These are phyloP conservation scores for Epinephelus cyanopodus DNA, from an alignment of 2,113 vertebrate species.

Conservation along the genomic window DNA sequence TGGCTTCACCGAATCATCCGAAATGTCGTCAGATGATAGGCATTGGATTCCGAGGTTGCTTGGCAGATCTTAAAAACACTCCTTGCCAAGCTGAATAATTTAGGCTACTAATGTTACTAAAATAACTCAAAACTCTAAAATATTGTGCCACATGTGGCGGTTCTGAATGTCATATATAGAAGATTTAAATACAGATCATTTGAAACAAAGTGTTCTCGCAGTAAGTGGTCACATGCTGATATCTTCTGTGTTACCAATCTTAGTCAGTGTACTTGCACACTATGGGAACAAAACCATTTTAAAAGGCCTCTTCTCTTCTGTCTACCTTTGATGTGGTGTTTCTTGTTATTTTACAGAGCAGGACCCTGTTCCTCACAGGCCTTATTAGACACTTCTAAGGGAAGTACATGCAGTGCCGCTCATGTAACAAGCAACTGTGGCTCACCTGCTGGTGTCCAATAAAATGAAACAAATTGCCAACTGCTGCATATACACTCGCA, in stretches of 20 bases:
- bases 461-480: constrained; percentile 35
- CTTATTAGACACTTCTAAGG: constrained; percentile 3
- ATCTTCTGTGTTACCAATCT: not conserved
- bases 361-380: not conserved
- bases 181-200: not conserved
- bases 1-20: too few relatives aligned
- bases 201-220: not conserved
- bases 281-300: not conserved
- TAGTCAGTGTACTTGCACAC: not conserved
- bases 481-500: not conserved
- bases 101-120: too few relatives aligned
- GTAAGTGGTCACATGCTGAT: not conserved
- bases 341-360: not conserved
- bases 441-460: constrained; percentile 16
- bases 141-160: too few relatives aligned
- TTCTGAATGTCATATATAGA: too few relatives aligned
- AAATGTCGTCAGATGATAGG: too few relatives aligned
- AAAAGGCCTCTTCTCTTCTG: not conserved
- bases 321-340: constrained; percentile 30
- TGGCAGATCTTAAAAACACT: too few relatives aligned
- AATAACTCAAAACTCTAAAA: too few relatives aligned
- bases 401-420: not conserved
- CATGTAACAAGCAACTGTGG: constrained; percentile 3
- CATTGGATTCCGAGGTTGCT: too few relatives aligned
- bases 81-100: too few relatives aligned